Base-by-base conservation (phyloP, 2,888 invertebrate genomes). In the Argyresthia goedartella region DNA sequence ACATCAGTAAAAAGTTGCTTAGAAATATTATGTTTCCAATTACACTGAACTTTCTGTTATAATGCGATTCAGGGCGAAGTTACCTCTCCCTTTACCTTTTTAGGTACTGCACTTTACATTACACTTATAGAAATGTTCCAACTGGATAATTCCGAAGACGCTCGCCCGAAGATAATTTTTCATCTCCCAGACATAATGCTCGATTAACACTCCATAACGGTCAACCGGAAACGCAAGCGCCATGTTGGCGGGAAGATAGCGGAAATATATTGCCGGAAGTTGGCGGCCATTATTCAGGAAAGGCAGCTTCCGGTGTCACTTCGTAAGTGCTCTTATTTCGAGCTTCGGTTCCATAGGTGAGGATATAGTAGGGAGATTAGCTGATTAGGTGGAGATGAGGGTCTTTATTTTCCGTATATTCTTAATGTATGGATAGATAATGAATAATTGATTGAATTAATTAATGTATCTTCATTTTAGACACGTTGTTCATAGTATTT, bases 251-350 rank as follows among this genome's bases (percentile, higher is more conserved):
- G 66, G 65, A 71, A 80, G 85, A 85, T 85, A 85, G 81, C 79
- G 82, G 84, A 84, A 85, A 85, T 84, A 85, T 84, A 85, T 84
- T 76, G 69, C 79, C 76, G 85, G 85, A 81, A 76, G 81, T 77
- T 64, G 70, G 71, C 66, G 64, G 67, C 80, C 77, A 84, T 85
- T 85, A 84, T 81, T 84, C 77, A 82, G 77, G 73, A 78, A 80
- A 73, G 73, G 74, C 68, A 63, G 65, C 68, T 78, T 77, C 76
- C 75, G 77, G 74, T 76, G 79, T 75, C 79, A 74, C 70, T 77
- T 71, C 73, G 75, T 74, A 75, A 73, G 73, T 65, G 71, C 66
- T 69, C 71, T 79, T 79, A 80, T 81, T 81, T 67, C 60, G 67
- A 55, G 54, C 51, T 54, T 15, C 10, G 9, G 35, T 14, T 48